Conservation (phyloP, 2,113 vertebrate species). For the Tupaia tana region DNA sequence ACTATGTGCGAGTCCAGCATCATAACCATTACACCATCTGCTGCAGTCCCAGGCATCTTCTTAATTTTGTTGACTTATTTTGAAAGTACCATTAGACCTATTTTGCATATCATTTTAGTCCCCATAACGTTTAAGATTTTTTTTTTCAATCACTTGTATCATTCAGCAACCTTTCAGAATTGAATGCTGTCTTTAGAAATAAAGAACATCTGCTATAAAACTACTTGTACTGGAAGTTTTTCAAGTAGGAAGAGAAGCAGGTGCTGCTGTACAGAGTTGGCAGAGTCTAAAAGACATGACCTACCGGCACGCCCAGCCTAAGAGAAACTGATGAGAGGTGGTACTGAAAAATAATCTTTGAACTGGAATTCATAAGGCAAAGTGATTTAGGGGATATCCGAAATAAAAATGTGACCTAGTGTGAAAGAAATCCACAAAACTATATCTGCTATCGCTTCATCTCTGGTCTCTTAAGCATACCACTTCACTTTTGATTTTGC, state of each 20-base stretch:
- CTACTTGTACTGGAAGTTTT: neutral
- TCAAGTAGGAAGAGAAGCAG: constrained; percentile 37
- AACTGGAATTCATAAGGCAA: neutral
- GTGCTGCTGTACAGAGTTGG: neutral
- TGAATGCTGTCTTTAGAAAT: constrained; percentile 46
- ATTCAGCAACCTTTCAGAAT: constrained; percentile 61
- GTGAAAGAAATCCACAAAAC: neutral
- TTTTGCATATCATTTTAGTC: neutral
- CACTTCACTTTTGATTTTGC: neutral
- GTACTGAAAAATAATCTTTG: neutral
- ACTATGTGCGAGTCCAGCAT: too few relatives aligned
- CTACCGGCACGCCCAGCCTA: neutral
- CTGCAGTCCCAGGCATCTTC: neutral
- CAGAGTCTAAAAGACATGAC: neutral
- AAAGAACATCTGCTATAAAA: constrained; percentile 41
- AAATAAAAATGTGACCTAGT: neutral
- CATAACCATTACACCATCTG: too few relatives aligned
- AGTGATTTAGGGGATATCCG: neutral
- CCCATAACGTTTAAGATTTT: constrained; percentile 12
- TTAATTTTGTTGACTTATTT: neutral
- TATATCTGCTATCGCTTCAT: accelerated
- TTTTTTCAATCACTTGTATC: neutral
- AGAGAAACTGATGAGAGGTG: neutral
- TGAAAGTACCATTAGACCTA: neutral
- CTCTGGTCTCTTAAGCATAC: neutral